Evolutionary conservation across 2,797 vertebrate species (phyloP).

Genomic region (Sternotherus odoratus): DNA sequence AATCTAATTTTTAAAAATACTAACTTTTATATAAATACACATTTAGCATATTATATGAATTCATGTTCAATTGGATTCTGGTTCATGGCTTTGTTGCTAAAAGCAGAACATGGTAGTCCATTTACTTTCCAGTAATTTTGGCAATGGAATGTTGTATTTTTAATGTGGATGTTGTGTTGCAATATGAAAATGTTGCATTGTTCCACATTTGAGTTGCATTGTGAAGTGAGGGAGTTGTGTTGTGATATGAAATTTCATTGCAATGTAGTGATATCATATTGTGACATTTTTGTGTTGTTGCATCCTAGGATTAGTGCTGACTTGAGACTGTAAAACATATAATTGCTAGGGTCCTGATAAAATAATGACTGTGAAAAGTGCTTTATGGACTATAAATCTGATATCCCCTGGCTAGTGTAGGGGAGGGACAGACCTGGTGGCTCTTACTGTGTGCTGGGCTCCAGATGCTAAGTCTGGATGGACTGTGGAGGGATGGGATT

Average conservation of each 20-base stretch:
- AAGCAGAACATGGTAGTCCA: background rate
- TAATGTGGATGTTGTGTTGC: background rate
- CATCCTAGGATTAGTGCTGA: background rate
- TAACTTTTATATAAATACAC: background rate
- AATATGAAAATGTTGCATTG: background rate
- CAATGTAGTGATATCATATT: background rate
- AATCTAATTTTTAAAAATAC: background rate
- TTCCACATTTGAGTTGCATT: background rate
- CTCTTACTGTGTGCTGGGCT: too few relatives aligned
- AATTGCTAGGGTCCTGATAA: too few relatives aligned
- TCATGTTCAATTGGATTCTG: background rate
- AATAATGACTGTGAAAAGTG: too few relatives aligned
- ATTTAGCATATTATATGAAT: background rate
- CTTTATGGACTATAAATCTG: too few relatives aligned
- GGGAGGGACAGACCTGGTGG: too few relatives aligned
- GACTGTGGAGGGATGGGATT: too few relatives aligned
- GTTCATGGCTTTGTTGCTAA: background rate
- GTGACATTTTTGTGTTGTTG: background rate
- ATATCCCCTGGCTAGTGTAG: too few relatives aligned
- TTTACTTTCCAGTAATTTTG: background rate
- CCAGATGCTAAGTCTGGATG: too few relatives aligned
- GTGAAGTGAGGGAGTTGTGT: background rate
- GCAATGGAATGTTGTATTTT: background rate
- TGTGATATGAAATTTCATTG: too few relatives aligned
- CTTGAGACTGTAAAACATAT: background rate